These are phyloP conservation scores for Scolopax bukidnonensis DNA, from an alignment of 2,797 vertebrate genomes.

Conservation along the genomic window DNA sequence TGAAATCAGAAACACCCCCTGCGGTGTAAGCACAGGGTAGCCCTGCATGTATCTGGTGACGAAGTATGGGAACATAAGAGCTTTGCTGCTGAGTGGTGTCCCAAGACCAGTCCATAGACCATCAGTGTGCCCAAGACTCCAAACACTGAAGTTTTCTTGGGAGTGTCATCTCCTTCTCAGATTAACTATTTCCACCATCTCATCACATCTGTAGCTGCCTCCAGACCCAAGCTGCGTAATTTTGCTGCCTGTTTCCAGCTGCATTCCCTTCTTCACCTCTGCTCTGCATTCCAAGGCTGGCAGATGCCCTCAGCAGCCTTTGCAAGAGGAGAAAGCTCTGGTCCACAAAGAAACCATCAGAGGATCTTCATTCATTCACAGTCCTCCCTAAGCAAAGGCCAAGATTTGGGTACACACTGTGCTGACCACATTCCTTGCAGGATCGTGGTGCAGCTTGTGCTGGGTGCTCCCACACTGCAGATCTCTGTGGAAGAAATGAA, in stretches of 20 bases:
- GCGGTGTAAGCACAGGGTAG: neutral
- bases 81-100: neutral
- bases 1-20: neutral
- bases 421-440: neutral
- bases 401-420: neutral
- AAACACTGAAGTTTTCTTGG: neutral
- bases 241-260: neutral
- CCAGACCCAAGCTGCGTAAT: neutral
- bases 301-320: neutral
- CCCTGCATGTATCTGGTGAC: neutral
- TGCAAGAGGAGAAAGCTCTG: neutral
- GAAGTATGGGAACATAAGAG: neutral
- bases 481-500: neutral
- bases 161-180: neutral
- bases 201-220: neutral
- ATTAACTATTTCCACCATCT: neutral
- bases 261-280: neutral
- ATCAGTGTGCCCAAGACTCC: fast-evolving
- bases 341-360: neutral
- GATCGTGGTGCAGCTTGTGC: neutral
- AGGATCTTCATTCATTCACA: neutral
- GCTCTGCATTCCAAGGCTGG: neutral
- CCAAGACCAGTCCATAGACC: neutral
- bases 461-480: neutral
- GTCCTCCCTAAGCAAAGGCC: neutral